These are phyloP conservation scores for Chrysotoxum bicinctum DNA, from an alignment of 2,888 invertebrate species.

Conservation along the genomic window DNA sequence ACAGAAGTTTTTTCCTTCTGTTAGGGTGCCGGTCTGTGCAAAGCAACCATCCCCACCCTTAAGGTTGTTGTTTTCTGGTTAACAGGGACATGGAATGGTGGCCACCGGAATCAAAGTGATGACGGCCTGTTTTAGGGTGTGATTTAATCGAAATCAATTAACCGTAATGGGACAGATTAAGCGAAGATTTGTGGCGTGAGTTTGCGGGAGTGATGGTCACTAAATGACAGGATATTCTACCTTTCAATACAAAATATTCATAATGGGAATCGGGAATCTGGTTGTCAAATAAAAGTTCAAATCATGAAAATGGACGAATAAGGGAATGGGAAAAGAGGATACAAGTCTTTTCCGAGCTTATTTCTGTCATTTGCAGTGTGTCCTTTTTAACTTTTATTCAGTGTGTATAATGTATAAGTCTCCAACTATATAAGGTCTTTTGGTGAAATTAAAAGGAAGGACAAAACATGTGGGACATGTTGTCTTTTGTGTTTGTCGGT, in stretches of 20 bases:
- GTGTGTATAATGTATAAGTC: neutral
- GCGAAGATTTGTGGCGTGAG: slow-evolving; percentile 75
- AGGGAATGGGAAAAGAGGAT: neutral
- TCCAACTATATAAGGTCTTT: neutral
- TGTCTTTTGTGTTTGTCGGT: slow-evolving; percentile 49
- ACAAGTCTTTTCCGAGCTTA: slow-evolving; percentile 44
- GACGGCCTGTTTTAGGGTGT: slow-evolving; percentile 75
- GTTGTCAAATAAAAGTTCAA: slow-evolving; percentile 11
- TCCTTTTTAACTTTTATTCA: slow-evolving; percentile 35
- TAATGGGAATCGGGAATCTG: slow-evolving; percentile 29
- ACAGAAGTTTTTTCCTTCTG: slow-evolving; percentile 55
- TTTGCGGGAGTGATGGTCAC: slow-evolving; percentile 57
- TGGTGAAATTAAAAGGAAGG: slow-evolving; percentile 2
- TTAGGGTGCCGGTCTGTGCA: neutral
- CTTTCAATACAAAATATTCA: slow-evolving; percentile 54
- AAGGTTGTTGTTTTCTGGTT: slow-evolving; percentile 37
- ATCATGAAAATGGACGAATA: neutral
- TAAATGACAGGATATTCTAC: slow-evolving; percentile 53
- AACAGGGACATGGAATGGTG: slow-evolving; percentile 9
- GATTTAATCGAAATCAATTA: slow-evolving; percentile 82
- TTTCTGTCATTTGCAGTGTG: slow-evolving; percentile 48
- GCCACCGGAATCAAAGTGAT: slow-evolving; percentile 64
- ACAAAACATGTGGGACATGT: slow-evolving; percentile 63
- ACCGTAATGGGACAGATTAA: slow-evolving; percentile 81
- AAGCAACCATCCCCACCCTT: neutral